Percentiles rank a stretch among this genome's conserved stretches.
Conservation (phyloP, 1,140 invertebrate species). For the Diprion similis region DNA sequence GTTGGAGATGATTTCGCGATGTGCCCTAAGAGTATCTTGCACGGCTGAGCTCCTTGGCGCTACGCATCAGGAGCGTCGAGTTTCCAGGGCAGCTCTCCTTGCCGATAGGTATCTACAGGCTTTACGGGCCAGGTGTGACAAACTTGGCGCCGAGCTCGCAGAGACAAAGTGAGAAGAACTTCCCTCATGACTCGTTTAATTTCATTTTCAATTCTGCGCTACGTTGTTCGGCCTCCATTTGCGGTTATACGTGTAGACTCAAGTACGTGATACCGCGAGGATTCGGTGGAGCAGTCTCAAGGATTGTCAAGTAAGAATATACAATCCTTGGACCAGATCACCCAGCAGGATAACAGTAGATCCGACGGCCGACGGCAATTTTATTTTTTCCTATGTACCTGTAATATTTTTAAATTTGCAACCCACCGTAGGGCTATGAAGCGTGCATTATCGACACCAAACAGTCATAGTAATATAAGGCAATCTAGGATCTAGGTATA, state of each 20-base stretch:
- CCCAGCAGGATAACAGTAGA: no score
- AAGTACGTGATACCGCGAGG: no score
- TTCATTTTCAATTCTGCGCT: neutral
- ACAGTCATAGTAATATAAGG: no score
- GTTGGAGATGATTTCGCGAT: slow-evolving; percentile 52
- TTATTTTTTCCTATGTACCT: no score
- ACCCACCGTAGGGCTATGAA: no score
- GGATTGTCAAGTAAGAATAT: no score
- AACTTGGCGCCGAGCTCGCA: slow-evolving; percentile 46
- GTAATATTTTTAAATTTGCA: no score
- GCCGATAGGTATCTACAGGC: slow-evolving; percentile 53
- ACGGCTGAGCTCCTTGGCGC: slow-evolving; percentile 55
- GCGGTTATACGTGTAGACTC: neutral
- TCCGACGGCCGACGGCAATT: no score
- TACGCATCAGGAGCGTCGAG: slow-evolving; percentile 52
- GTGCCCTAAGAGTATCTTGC: slow-evolving; percentile 51
- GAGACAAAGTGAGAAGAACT: slow-evolving; percentile 53
- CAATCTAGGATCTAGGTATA: no score
- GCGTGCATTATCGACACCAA: no score
- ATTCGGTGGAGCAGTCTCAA: no score
- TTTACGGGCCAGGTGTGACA: slow-evolving; percentile 50
- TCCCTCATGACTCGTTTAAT: neutral
- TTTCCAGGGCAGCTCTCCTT: slow-evolving; percentile 48
- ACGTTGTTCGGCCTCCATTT: neutral
- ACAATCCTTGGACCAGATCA: no score